These are phyloP conservation scores for Hydrophis major DNA, from an alignment of 2,797 vertebrate species.

Conservation along the genomic window DNA sequence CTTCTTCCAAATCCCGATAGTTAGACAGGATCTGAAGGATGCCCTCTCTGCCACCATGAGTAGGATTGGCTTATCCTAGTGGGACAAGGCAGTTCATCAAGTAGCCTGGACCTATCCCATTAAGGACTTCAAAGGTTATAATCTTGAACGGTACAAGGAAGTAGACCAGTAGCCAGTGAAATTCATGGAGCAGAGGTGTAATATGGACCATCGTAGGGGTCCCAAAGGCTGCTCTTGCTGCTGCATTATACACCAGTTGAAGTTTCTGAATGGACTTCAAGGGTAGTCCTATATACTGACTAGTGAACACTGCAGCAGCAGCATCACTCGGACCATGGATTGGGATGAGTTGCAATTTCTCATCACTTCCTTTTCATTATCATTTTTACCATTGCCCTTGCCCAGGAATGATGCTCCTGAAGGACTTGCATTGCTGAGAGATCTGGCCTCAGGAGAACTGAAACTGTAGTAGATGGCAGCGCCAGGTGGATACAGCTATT, in stretches of 20 bases:
- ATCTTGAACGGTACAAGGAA: background rate
- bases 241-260: background rate
- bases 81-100: background rate
- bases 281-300: background rate
- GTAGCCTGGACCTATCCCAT: background rate
- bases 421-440: background rate
- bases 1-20: background rate
- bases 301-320: background rate
- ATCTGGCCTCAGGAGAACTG: background rate
- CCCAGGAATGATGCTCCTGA: background rate
- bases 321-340: background rate
- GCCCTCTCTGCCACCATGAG: background rate
- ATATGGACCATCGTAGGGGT: background rate
- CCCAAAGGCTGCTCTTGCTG: background rate
- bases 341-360: background rate
- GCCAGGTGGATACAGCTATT: background rate
- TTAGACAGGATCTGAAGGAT: background rate
- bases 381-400: background rate
- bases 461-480: background rate
- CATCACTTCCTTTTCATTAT: background rate
- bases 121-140: background rate
- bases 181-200: background rate
- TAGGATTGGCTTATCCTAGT: background rate
- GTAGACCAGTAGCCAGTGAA: background rate
- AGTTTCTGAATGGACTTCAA: background rate